Conservation (phyloP, 2,797 vertebrate species). For the Argentina silus region DNA sequence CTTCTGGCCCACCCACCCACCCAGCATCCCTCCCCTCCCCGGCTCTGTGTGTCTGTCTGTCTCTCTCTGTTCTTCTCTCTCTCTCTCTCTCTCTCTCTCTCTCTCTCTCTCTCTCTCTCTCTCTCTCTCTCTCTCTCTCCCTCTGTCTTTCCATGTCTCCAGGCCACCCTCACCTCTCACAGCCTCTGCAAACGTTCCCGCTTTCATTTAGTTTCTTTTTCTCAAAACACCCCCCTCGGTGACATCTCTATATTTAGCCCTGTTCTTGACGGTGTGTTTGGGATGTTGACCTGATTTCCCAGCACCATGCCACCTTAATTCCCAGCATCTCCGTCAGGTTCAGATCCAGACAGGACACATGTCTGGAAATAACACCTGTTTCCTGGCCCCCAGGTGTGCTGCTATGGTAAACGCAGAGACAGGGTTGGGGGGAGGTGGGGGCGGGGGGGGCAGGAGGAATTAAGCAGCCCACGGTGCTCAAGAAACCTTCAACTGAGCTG, state of each 20-base stretch:
- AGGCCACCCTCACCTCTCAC: conserved; percentile 42
- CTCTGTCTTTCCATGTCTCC: conserved; percentile 39
- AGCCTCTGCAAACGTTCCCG: background rate
- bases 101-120: conserved; percentile 1
- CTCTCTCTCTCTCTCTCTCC: background rate
- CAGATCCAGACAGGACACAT: conserved; percentile 11
- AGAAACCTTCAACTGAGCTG: background rate
- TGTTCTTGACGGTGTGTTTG: conserved; percentile 35
- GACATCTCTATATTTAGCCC: conserved; percentile 64
- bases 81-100: background rate
- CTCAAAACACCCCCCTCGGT: conserved; percentile 27
- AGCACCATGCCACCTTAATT: conserved; percentile 46
- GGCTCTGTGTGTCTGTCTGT: background rate
- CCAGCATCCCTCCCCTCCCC: conserved; percentile 11
- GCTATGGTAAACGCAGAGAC: conserved; percentile 17
- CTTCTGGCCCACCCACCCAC: conserved; percentile 10
- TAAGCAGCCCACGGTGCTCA: too few species aligned
- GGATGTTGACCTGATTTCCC: conserved; percentile 65
- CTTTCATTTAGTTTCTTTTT: conserved; percentile 55
- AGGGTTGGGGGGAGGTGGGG: background rate
- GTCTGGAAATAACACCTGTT: conserved; percentile 59
- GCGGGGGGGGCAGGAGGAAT: background rate
- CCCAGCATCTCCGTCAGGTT: conserved; percentile 30
- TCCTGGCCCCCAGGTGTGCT: conserved; percentile 24
- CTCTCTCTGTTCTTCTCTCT: background rate